A percentile compares a stretch with the other conserved stretches of the same genome.
Evolutionary conservation across 2,888 invertebrate genomes (phyloP).

Genomic region (Limnephilus marmoratus): DNA sequence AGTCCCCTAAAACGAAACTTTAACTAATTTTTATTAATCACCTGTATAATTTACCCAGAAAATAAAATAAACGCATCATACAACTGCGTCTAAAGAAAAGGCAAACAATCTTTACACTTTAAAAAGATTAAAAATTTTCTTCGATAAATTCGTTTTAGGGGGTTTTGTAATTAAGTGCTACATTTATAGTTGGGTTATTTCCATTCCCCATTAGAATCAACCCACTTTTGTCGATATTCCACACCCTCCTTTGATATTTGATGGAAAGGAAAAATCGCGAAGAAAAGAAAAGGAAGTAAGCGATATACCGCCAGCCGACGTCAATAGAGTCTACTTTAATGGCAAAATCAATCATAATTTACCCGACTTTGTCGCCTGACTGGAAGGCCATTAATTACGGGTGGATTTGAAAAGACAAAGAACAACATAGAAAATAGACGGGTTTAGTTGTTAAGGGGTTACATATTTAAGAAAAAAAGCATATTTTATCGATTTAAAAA

Average conservation of each 20-base stretch:
- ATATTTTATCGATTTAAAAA: too few species aligned
- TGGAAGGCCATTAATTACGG: not conserved
- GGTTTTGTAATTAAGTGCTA: too few species aligned
- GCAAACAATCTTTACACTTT: too few species aligned
- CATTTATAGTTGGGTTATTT: conserved; percentile 6
- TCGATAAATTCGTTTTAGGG: too few species aligned
- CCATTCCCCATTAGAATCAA: not conserved
- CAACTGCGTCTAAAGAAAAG: too few species aligned
- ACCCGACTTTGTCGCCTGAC: not conserved
- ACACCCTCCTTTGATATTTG: conserved; percentile 11
- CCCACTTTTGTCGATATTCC: conserved; percentile 4
- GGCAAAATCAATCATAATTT: conserved; percentile 7
- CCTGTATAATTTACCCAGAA: too few species aligned
- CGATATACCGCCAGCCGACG: not conserved
- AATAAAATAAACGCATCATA: too few species aligned
- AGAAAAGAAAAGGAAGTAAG: not conserved
- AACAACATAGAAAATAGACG: not conserved
- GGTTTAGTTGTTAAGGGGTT: not conserved
- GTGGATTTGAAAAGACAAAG: not conserved
- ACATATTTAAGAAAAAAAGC: too few species aligned
- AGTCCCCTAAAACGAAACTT: too few species aligned
- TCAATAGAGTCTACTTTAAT: conserved; percentile 10
- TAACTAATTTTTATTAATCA: too few species aligned
- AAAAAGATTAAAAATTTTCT: too few species aligned
- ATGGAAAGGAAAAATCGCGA: not conserved